Percentiles rank a stretch among this genome's conserved stretches.
These are phyloP conservation scores for Mionectes olivaceus DNA, from an alignment of 2,797 vertebrate species.

Conservation along the genomic window DNA sequence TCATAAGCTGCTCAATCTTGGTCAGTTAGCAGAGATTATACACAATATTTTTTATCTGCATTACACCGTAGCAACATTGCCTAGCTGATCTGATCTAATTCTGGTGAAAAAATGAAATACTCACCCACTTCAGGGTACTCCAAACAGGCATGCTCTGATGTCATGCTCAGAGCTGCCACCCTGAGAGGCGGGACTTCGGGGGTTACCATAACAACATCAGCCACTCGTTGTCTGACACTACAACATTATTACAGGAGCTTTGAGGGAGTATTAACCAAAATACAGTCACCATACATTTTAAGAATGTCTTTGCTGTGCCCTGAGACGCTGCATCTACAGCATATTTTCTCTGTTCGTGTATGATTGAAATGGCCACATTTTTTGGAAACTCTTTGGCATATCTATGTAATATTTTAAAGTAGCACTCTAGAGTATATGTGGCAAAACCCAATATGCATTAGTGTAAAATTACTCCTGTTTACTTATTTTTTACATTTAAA, in stretches of 20 bases:
- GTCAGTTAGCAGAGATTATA: neutral
- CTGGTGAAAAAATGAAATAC: neutral
- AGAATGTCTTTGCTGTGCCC: neutral
- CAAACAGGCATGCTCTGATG: constrained; percentile 1
- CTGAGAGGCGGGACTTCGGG: constrained; percentile 26
- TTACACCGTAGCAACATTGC: neutral
- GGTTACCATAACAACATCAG: constrained; percentile 57
- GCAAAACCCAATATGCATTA: neutral
- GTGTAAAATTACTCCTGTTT: neutral
- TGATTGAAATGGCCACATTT: neutral
- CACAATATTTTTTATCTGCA: neutral
- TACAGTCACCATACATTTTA: neutral
- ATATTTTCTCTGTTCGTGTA: neutral
- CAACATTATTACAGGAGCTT: constrained; percentile 3
- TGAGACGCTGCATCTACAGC: neutral
- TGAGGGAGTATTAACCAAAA: constrained; percentile 43
- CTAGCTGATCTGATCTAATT: neutral
- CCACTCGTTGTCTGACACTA: constrained; percentile 32
- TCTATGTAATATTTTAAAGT: neutral
- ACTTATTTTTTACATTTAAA: constrained; percentile 24
- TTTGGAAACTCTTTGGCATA: constrained; percentile 7
- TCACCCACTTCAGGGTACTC: constrained; percentile 28
- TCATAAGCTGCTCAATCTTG: neutral
- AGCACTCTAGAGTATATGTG: neutral
- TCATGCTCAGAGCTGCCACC: constrained; percentile 2